phyloP scores from a whole-genome alignment of 1,140 invertebrate species.

The Bombus sylvicola region DNA sequence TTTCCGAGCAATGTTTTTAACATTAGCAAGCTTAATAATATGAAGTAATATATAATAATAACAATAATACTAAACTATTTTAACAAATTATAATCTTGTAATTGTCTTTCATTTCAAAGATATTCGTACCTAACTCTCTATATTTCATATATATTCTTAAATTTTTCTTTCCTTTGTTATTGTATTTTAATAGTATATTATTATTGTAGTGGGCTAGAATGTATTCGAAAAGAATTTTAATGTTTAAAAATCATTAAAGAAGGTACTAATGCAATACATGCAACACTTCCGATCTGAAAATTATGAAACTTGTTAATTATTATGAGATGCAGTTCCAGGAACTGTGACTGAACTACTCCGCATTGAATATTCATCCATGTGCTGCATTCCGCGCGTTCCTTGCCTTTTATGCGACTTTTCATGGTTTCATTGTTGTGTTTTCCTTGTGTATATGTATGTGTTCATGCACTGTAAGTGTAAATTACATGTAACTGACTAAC shows the following conservation, averaged over 20 bases:
- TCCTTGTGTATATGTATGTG: not conserved
- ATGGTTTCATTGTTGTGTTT: conserved; percentile 24
- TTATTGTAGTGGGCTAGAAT: not conserved
- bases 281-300: no score
- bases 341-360: not conserved
- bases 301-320: conserved; percentile 20
- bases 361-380: conserved; percentile 29
- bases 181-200: no score
- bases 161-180: no score
- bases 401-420: conserved; percentile 71
- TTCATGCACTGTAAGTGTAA: not conserved
- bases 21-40: no score
- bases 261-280: not conserved
- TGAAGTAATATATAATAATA: no score
- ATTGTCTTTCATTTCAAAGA: no score
- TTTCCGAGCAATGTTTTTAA: no score
- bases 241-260: not conserved
- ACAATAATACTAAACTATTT: no score
- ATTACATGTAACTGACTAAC: not conserved
- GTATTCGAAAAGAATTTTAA: not conserved
- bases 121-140: no score
- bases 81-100: no score
- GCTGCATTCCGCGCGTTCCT: conserved; percentile 53
- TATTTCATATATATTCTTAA: no score
- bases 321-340: not conserved